Evolutionary conservation across 2,888 invertebrate species (phyloP), one percentile per base, ranked within the genome.

Genomic region (Meteorus cinctellus): DNA sequence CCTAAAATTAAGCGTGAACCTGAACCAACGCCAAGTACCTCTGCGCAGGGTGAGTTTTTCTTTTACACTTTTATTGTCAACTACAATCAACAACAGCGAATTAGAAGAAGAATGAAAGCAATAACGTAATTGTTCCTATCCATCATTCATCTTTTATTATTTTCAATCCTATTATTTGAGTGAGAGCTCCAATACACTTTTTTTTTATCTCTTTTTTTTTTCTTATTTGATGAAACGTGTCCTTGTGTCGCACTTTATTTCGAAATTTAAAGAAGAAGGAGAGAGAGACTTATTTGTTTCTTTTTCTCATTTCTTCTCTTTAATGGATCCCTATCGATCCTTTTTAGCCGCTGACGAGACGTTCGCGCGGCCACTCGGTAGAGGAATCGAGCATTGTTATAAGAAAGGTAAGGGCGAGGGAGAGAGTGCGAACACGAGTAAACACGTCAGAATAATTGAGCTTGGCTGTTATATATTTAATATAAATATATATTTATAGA

Each of bases 11-110:
- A 90, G 82, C 86, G 90, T 79, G 90, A 90, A 82, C 89, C 88
- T 66, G 90, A 90, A 83, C 90, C 90, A 3, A 89, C 90, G 60
- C 90, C 90, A 77, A 90, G 90, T 78, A 90, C 90, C 72, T 90
- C 90, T 77, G 87, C 89, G 80, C 90, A 90, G 86, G 89, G 90
- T 90, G 76, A 84, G 81, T 75, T 67, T 82, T 76, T 51, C 71
- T 55, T 27, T 36, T 1, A 31, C 31, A 8, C 59, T 45, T 70
- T 19, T 12, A 45, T 24, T 63, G 60, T 66, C 60, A 75, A 34
- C 34, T 12, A 41, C 41, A 41, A 41, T 41, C 67, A 75, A 55
- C 75, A 75, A 51, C 73, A 60, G 60, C 75, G 65, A 27, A 77
- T 75, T 62, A 62, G 31, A 62, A 73, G 29, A 76, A 69, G 27